These are phyloP conservation scores for Acleris sparsana DNA, from an alignment of 2,888 invertebrate species.

Conservation along the genomic window DNA sequence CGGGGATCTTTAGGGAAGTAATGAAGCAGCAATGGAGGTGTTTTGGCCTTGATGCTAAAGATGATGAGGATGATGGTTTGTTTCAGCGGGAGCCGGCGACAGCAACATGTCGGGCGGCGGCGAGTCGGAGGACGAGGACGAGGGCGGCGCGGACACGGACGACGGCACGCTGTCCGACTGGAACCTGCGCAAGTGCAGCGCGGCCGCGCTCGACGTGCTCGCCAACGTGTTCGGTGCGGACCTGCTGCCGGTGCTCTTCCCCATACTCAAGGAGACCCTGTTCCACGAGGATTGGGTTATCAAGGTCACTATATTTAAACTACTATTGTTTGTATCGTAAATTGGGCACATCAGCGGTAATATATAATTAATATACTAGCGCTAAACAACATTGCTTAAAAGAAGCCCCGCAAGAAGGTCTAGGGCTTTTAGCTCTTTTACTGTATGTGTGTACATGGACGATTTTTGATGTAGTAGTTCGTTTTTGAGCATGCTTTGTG, in stretches of 20 bases:
- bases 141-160: conserved; percentile 91
- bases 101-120: conserved; percentile 83
- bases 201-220: conserved; percentile 97
- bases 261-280: conserved; percentile 97
- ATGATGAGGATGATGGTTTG: conserved; percentile 4
- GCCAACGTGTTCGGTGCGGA: conserved; percentile 99
- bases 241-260: conserved; percentile 95
- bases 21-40: too few species aligned
- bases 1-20: too few species aligned
- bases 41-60: neutral
- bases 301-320: conserved; percentile 85
- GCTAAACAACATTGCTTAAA: too few species aligned
- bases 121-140: conserved; percentile 89
- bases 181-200: conserved; percentile 99
- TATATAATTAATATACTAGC: too few species aligned
- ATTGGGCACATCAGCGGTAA: too few species aligned
- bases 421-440: too few species aligned
- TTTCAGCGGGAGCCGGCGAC: conserved; percentile 77
- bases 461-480: too few species aligned
- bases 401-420: too few species aligned
- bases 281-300: conserved; percentile 98
- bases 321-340: too few species aligned
- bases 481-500: too few species aligned
- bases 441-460: too few species aligned
- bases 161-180: conserved; percentile 97